Base-by-base conservation (phyloP, 2,113 vertebrate species). In the Trinectes maculatus region DNA sequence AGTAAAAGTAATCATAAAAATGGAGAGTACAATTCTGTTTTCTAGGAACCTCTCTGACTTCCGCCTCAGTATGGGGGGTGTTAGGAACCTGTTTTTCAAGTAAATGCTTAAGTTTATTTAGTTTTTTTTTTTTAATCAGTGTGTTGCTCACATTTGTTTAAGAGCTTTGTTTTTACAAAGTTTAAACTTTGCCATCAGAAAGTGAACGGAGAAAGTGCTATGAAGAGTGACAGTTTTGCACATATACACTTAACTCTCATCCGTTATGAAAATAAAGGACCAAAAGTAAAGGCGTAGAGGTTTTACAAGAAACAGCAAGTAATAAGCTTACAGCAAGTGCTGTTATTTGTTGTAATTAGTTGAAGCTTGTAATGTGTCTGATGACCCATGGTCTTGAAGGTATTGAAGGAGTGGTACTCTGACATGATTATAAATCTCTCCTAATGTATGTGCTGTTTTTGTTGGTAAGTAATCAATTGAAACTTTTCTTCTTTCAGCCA, bases 151-250 rank as follows among this genome's bases (percentile, higher is more conserved):
- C n/a, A n/a, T n/a, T n/a, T n/a, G n/a, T n/a, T n/a, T n/a, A n/a
- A n/a, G n/a, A n/a, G n/a, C n/a, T n/a, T n/a, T n/a, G n/a, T n/a
- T n/a, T n/a, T n/a, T n/a, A n/a, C n/a, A n/a, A n/a, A n/a, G n/a
- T n/a, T n/a, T n/a, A n/a, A n/a, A n/a, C n/a, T n/a, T n/a, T n/a
- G n/a, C n/a, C n/a, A n/a, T n/a, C n/a, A n/a, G 33, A 48, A 8
- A 21, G 8, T 11, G 12, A 43, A 28, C 48, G 8, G 24, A 37
- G 7, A 33, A 18, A n/a, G 6, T 13, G 1, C 6, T 3, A 22
- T 34, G 53, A 44, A 49, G 36, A 12, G 34, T 11, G 1, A 21
- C 52, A 8, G 0, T 40, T 65, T 79, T 84, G 60, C 71, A 83
- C 77, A 76, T 58, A 19, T 74, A 46, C 29, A 33, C 37, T 63